Evolutionary conservation across 23 tunicate species (phyloP).

Genomic region (Botrylloides violaceus): DNA sequence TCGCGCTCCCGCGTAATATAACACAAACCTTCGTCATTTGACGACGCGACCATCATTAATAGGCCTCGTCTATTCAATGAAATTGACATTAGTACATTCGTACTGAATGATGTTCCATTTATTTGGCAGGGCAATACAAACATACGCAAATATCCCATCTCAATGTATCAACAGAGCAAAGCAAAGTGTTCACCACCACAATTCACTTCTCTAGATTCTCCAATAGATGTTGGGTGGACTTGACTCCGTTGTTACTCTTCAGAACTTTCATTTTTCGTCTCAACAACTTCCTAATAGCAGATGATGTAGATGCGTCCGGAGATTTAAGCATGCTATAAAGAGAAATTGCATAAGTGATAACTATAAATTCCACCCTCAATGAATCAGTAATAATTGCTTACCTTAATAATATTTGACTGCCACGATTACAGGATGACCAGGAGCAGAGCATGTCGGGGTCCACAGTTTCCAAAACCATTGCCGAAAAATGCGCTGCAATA

Average conservation of each 20-base stretch:
- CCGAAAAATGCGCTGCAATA: neutral
- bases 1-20: too few species aligned
- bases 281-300: conserved; percentile 20
- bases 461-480: conserved; percentile 28
- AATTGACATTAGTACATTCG: too few species aligned
- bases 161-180: neutral
- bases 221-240: conserved; percentile 41
- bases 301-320: conserved; percentile 25
- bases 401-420: conserved; percentile 62
- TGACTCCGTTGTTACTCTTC: conserved; percentile 17
- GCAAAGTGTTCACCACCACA: neutral
- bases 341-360: neutral
- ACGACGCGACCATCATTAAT: too few species aligned
- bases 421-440: conserved; percentile 80
- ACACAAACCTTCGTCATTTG: too few species aligned
- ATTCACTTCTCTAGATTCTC: conserved; percentile 32
- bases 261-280: conserved; percentile 13
- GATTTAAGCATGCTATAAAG: conserved; percentile 47
- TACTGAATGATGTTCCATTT: too few species aligned
- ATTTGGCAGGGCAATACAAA: too few species aligned
- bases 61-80: too few species aligned
- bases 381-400: conserved; percentile 4
- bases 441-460: conserved; percentile 19
- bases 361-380: neutral
- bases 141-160: too few species aligned